Evolutionary conservation across 2,888 invertebrate species (phyloP).

Genomic region (Himalopsyche anomala): DNA sequence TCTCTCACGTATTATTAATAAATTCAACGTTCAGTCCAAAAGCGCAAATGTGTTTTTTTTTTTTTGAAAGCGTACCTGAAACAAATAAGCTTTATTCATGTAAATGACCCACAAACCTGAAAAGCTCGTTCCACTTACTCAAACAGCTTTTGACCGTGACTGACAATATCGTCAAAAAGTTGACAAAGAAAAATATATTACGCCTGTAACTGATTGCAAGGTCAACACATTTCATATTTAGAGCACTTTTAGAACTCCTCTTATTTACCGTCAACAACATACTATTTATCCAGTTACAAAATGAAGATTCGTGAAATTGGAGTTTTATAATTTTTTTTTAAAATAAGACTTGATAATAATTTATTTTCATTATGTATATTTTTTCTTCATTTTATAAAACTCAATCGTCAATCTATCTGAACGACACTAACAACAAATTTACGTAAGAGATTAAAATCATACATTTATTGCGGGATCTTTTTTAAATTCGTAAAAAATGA

Average conservation of each 20-base stretch:
- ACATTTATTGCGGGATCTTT: no score
- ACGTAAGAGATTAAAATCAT: no score
- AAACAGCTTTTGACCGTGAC: constrained; percentile 42
- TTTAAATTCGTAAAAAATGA: no score
- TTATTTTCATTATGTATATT: no score
- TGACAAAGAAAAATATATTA: constrained; percentile 37
- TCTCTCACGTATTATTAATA: constrained; percentile 10
- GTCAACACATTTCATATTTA: constrained; percentile 32
- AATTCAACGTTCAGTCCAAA: not conserved
- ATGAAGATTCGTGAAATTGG: no score
- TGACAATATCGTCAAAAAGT: constrained; percentile 38
- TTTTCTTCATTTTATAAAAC: no score
- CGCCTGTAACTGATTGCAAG: constrained; percentile 37
- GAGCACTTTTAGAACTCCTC: not conserved
- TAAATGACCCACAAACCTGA: constrained; percentile 38
- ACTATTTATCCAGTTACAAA: not conserved
- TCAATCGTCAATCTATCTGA: no score
- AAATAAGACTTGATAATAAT: no score
- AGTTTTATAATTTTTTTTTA: no score
- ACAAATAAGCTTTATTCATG: constrained; percentile 38
- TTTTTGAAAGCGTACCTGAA: constrained; percentile 23
- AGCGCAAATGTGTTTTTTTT: constrained; percentile 14
- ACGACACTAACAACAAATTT: no score
- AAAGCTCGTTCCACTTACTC: constrained; percentile 37
- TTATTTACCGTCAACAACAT: not conserved